Base-by-base conservation (phyloP, 1,140 invertebrate species). In the Kradibia gibbosae region DNA sequence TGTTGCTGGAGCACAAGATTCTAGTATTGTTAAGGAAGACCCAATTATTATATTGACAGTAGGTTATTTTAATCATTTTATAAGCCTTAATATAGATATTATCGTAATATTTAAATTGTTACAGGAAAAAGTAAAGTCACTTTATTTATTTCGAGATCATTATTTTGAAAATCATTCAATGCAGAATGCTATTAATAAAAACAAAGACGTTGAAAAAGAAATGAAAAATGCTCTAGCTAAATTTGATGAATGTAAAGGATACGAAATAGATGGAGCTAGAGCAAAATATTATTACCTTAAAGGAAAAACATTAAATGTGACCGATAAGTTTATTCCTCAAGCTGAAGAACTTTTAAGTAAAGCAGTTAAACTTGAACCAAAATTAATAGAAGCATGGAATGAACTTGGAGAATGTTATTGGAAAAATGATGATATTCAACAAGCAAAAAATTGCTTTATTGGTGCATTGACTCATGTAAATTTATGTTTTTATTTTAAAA, bases 331-430 rank as follows among this genome's bases (percentile, higher is more conserved):
- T 90, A 93, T 93, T 85, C 89, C 93, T 45, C 92, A 95, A 85
- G 95, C 96, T 0, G 94, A 95, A 82, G 94, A 96, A 85, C 91
- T 93, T 42, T 90, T 98, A 31, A 95, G 95, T 42, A 96, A 96
- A 91, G 95, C 96, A 67, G 95, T 97, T 1, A 98, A 98, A 91
- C 90, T 98, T 25, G 95, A 97, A 88, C 96, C 96, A 20, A 95
- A 95, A 84, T 91, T 95, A 77, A 93, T 96, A 1, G 95, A 96
- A 80, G 96, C 96, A 8, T 98, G 97, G 97, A 97, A 97, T 88
- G 95, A 97, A 88, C 91, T 98, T 15, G 97, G 97, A 10, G 96
- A 97, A 89, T 96, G 95, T 89, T 97, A 96, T 89, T 97, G 96
- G 94, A 97, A 97, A 89, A 96, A 96, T 89, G 93, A 95, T 86